Base-by-base conservation (phyloP, 2,888 invertebrate genomes). In the Aelia acuminata region DNA sequence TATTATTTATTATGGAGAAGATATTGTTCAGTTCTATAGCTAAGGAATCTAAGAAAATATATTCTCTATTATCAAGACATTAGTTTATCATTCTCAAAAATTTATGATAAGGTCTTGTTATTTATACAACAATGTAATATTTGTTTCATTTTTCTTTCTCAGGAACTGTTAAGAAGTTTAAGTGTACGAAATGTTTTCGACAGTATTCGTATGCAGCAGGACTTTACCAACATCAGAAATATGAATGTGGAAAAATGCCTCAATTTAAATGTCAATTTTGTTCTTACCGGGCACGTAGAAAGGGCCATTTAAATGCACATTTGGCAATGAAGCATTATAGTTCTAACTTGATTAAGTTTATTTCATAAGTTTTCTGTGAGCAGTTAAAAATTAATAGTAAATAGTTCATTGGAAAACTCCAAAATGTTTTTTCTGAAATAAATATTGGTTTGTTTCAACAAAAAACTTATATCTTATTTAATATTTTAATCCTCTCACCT, bases 231-330 rank as follows among this genome's bases (percentile, higher is more conserved):
- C 87, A 87, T 31, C 57, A 87, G 47, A 87, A 87, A 43, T 87
- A 87, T 70, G 87, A 87, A 26, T 87, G 87, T 70, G 87, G 87
- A 26, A 87, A 87, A 48, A n/a, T 26, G 15, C 88, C 88, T 20
- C 88, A 88, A 57, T 89, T 89, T 57, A 87, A 88, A 50, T 89
- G 89, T 53, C 89, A 88, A 63, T 53, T 47, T 80, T 89, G 89
- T 53, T 85, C 88, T 22, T 89, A 89, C 88, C 87, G 88, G 31
- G 88, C 89, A 22, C 88, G 88, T 53, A 75, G 88, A 20, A 89
- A 87, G 87, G 89, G 87, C n/a, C 31, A 43, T 80, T 87, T 88
- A 80, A 88, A 89, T 57, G 80, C 57, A n/a, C 88, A 89, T 63
- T n/a, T 88, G 31, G 35, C 87, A 11, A 63, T 88, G 50, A 57